Percentiles rank a stretch among this genome's conserved stretches.
phyloP scores from a whole-genome alignment of 2,113 vertebrate species.

The Thryonomys swinderianus region DNA sequence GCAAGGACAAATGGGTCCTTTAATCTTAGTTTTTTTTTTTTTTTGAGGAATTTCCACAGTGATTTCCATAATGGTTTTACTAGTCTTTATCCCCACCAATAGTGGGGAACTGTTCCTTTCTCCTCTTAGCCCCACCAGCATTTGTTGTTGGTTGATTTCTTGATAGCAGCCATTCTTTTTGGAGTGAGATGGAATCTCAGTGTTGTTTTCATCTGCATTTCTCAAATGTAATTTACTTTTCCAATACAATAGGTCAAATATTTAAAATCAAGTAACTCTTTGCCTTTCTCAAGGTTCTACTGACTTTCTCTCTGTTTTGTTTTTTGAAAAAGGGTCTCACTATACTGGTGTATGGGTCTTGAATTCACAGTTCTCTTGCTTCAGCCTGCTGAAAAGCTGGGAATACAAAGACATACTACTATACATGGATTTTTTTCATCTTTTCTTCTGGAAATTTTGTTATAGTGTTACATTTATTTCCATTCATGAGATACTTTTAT shows the following conservation, averaged over 20 bases:
- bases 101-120: no score
- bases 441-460: background rate
- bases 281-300: background rate
- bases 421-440: background rate
- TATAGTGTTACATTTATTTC: background rate
- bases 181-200: no score
- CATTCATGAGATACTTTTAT: background rate
- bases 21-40: no score
- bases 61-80: no score
- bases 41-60: no score
- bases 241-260: background rate
- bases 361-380: background rate
- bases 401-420: background rate
- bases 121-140: no score
- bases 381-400: background rate
- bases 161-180: no score
- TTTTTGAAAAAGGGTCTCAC: background rate
- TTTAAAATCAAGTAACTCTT: background rate
- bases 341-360: background rate
- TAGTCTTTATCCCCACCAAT: no score
- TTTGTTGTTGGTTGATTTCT: no score
- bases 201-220: no score
- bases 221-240: background rate
- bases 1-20: no score
- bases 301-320: background rate